These are phyloP conservation scores for Redunca redunca DNA, from an alignment of 2,113 vertebrate species.

Conservation along the genomic window DNA sequence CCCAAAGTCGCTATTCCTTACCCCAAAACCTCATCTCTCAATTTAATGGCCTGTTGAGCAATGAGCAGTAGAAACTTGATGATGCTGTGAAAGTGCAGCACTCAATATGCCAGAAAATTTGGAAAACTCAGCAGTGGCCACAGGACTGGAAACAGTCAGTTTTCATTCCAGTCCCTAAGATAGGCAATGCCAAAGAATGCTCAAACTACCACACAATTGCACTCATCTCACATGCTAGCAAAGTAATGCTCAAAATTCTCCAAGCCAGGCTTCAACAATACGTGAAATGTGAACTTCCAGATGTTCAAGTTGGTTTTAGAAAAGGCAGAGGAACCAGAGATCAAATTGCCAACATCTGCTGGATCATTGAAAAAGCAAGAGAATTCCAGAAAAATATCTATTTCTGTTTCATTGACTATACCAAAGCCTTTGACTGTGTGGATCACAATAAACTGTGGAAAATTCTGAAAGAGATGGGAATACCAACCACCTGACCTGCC, in stretches of 20 bases:
- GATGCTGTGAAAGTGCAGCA: neutral
- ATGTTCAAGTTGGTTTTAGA: neutral
- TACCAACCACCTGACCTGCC: neutral
- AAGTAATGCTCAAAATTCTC: neutral
- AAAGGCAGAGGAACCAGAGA: neutral
- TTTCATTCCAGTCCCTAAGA: neutral
- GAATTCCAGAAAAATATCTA: neutral
- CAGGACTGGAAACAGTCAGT: neutral
- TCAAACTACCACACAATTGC: neutral
- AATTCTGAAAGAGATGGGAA: neutral
- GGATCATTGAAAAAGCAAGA: neutral
- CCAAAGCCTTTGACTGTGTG: neutral
- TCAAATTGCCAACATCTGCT: neutral
- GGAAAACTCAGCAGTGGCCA: neutral
- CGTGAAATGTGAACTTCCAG: accelerated
- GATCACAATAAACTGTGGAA: neutral
- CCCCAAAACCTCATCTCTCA: neutral
- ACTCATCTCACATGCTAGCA: neutral
- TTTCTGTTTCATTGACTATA: neutral
- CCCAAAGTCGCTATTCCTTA: neutral
- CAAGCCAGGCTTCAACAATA: neutral
- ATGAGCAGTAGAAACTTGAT: neutral
- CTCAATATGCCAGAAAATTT: neutral
- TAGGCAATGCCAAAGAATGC: neutral
- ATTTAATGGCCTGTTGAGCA: neutral